Evolutionary conservation across 2,113 vertebrate genomes (phyloP).

Genomic region (Morone saxatilis): DNA sequence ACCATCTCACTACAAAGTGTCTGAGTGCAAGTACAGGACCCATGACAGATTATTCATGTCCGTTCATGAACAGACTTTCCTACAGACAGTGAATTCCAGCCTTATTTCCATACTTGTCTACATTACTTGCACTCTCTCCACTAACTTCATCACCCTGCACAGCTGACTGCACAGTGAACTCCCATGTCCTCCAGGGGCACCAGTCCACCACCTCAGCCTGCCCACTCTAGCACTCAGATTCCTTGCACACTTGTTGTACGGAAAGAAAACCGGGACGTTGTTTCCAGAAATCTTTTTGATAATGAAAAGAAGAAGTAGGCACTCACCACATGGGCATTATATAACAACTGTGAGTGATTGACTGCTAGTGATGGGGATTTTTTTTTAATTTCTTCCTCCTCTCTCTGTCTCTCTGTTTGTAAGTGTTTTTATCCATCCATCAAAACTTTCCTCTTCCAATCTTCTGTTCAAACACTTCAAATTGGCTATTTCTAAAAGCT

Average conservation of each 20-base stretch:
- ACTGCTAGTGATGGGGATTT: neutral
- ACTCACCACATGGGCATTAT: neutral
- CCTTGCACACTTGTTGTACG: neutral
- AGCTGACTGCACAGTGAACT: slow-evolving; percentile 76
- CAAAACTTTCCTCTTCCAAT: neutral
- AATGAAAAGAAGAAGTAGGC: neutral
- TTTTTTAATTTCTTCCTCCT: neutral
- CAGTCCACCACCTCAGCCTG: slow-evolving; percentile 41
- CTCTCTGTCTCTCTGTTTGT: neutral
- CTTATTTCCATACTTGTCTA: slow-evolving; percentile 57
- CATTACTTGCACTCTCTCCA: slow-evolving; percentile 18
- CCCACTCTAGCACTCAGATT: slow-evolving; percentile 22
- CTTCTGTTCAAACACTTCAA: neutral
- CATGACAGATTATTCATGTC: slow-evolving; percentile 38
- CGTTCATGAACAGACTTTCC: slow-evolving; percentile 21
- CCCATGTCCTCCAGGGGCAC: slow-evolving; percentile 37
- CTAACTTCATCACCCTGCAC: slow-evolving; percentile 40
- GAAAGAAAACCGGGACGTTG: slow-evolving; percentile 8
- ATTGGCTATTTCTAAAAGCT: neutral
- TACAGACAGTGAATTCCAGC: slow-evolving; percentile 39
- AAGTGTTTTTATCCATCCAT: neutral
- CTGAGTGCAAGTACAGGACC: slow-evolving; percentile 35
- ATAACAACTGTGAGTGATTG: neutral
- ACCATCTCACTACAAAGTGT: slow-evolving; percentile 3
- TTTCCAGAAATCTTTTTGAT: neutral